Conservation (phyloP, 2,113 vertebrate genomes). For the Phylloscopus trochiloides region DNA sequence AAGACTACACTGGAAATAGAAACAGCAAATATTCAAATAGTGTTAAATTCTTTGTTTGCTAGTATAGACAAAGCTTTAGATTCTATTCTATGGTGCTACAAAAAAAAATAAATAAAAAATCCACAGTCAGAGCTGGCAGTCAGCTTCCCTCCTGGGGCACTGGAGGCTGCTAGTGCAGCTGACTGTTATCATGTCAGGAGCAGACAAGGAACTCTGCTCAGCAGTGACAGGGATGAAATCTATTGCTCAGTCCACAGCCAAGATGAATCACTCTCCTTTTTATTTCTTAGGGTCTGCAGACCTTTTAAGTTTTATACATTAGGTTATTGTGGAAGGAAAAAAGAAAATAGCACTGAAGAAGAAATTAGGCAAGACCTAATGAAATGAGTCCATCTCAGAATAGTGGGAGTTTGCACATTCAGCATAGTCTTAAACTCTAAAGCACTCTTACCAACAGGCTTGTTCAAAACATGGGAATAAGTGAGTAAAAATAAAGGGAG, state of each 20-base stretch:
- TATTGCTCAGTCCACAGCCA: constrained; percentile 28
- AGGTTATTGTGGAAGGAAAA: not conserved
- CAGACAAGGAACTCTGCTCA: constrained; percentile 29
- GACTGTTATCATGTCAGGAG: not conserved
- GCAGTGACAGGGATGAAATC: constrained; percentile 32
- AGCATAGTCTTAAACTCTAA: not conserved
- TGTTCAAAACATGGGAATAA: not conserved
- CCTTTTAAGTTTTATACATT: constrained; percentile 2
- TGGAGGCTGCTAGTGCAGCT: not conserved
- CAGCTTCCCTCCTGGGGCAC: not conserved
- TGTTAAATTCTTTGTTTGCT: not conserved
- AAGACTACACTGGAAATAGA: not conserved
- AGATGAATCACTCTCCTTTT: constrained; percentile 44
- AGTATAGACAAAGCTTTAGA: not conserved
- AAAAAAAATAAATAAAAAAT: not conserved
- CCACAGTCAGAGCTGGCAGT: not conserved
- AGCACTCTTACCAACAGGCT: not conserved
- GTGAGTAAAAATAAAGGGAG: not conserved
- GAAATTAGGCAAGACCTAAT: not conserved
- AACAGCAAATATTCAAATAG: not conserved
- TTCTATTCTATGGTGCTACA: not conserved
- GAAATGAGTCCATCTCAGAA: not conserved
- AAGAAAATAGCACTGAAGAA: not conserved
- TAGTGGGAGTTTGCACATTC: not conserved
- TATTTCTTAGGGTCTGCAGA: not conserved